Conservation (phyloP, 1,140 invertebrate genomes). For the Brachionus manjavacas region DNA sequence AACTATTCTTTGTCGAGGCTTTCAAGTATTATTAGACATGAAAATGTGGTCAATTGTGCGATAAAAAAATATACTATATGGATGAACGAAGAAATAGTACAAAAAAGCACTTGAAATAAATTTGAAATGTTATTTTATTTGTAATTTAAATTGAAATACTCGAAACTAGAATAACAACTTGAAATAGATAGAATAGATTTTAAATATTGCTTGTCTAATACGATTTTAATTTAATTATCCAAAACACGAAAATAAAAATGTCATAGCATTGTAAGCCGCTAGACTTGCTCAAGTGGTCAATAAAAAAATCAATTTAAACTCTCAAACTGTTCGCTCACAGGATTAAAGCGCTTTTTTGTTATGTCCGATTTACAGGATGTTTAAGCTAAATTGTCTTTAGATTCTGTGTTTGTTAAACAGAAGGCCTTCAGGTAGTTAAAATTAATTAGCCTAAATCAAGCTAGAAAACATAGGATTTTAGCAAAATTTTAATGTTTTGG, state of each 20-base stretch:
- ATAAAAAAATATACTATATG: neutral
- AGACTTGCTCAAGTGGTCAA: constrained; percentile 22
- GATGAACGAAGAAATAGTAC: neutral
- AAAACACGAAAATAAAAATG: constrained; percentile 40
- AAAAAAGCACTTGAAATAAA: neutral
- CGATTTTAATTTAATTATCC: constrained; percentile 37
- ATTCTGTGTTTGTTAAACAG: neutral
- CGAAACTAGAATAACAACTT: neutral
- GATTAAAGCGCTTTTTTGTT: neutral
- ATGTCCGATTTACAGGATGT: neutral
- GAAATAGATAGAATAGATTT: constrained; percentile 9
- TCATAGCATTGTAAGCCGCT: neutral
- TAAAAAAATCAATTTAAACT: constrained; percentile 19
- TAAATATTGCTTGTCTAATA: constrained; percentile 37
- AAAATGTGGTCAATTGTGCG: constrained; percentile 33
- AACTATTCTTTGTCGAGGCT: neutral
- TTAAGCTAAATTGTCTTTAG: neutral
- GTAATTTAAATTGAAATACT: constrained; percentile 14
- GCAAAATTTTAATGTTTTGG: neutral
- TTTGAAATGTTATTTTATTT: constrained; percentile 21
- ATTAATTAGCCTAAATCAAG: neutral
- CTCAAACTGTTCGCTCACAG: neutral
- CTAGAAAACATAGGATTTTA: neutral
- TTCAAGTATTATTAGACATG: constrained; percentile 21
- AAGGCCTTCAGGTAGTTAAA: constrained; percentile 9